Conservation (phyloP, 2,797 vertebrate genomes). For the Morus bassanus region DNA sequence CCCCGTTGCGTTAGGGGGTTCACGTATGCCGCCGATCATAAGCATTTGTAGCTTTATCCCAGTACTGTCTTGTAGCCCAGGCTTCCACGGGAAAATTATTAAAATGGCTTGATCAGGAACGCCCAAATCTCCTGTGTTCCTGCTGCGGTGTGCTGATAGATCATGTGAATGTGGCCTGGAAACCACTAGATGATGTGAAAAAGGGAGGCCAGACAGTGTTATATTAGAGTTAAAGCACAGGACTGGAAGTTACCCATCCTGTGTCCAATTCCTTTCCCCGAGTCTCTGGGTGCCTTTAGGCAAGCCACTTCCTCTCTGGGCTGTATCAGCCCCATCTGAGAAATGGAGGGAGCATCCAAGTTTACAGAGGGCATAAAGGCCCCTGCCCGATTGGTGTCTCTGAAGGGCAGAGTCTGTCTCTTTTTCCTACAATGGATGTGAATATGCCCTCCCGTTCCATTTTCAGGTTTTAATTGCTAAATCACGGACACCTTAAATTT, state of each 20-base stretch:
- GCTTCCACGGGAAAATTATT: neutral
- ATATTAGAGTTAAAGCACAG: neutral
- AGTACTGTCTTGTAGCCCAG: neutral
- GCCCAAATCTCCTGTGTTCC: accelerated
- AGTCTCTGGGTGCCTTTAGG: neutral
- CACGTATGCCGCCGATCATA: neutral
- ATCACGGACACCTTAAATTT: neutral
- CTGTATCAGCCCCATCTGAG: neutral
- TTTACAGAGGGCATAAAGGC: neutral
- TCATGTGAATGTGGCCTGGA: neutral
- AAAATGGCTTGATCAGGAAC: neutral
- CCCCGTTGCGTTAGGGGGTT: neutral
- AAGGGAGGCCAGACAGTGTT: neutral
- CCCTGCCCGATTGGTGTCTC: neutral
- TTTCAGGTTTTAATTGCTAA: neutral
- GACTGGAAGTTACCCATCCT: neutral
- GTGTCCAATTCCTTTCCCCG: neutral
- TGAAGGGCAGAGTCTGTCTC: neutral
- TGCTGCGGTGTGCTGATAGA: neutral
- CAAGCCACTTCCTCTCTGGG: neutral
- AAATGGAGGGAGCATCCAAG: neutral
- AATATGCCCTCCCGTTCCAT: accelerated
- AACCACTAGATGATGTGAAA: neutral
- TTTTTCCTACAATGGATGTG: neutral
- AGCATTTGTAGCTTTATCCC: neutral